phyloP scores from a whole-genome alignment of 1,140 invertebrate species.

The Uloborus diversus region DNA sequence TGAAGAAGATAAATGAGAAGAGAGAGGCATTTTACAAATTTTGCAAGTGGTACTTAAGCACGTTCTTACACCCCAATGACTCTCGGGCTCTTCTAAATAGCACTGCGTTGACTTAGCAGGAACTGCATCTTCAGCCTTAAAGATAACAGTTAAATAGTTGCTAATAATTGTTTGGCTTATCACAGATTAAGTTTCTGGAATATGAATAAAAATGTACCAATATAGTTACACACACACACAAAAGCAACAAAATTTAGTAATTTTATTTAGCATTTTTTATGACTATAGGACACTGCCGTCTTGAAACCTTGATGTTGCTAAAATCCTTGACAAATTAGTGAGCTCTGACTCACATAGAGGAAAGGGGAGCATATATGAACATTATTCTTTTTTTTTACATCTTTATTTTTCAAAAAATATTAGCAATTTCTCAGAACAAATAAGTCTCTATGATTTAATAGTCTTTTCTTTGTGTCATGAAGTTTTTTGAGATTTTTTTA shows the following conservation, averaged over 20 bases:
- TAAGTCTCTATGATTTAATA: too few relatives aligned
- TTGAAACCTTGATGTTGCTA: not conserved
- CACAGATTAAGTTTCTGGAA: not conserved
- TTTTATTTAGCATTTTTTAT: not conserved
- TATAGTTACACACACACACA: not conserved
- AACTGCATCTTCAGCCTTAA: not conserved
- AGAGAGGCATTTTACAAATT: slow-evolving; percentile 47
- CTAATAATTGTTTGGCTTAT: not conserved
- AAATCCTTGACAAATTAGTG: too few relatives aligned
- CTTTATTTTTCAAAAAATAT: too few relatives aligned
- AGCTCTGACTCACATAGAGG: too few relatives aligned
- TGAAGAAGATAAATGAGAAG: slow-evolving; percentile 48
- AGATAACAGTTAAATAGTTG: not conserved
- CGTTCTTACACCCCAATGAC: slow-evolving; percentile 48
- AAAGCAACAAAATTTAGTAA: not conserved
- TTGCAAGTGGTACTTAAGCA: slow-evolving; percentile 22
- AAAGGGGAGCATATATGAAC: too few relatives aligned
- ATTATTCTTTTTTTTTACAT: too few relatives aligned
- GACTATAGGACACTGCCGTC: not conserved
- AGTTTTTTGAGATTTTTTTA: too few relatives aligned
- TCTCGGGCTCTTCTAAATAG: slow-evolving; percentile 52
- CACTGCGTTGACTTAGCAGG: not conserved
- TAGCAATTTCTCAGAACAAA: too few relatives aligned
- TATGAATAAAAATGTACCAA: too few relatives aligned
- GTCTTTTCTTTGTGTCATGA: too few relatives aligned